Evolutionary conservation across 1,140 invertebrate species (phyloP).

Genomic region (Drosophila sturtevanti): DNA sequence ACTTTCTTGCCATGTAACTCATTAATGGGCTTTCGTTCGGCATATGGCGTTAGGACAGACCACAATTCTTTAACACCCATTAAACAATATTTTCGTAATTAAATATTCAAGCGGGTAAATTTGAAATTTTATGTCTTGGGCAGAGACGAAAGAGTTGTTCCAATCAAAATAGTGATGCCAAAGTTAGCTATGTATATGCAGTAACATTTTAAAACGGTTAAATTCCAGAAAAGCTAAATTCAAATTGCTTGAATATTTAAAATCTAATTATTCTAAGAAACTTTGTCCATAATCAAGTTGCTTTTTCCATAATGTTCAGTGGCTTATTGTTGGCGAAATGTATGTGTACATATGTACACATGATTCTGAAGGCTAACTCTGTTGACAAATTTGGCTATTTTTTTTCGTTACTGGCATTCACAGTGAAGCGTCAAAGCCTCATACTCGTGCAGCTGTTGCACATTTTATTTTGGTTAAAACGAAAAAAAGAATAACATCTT

Average conservation of each 20-base stretch:
- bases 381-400: not conserved
- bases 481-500: constrained; percentile 6
- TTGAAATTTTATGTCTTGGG: not conserved
- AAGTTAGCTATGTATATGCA: not conserved
- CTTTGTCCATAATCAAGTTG: not conserved
- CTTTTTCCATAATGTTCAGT: not conserved
- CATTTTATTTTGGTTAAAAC: constrained; percentile 58
- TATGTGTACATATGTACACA: not conserved
- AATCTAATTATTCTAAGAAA: not conserved
- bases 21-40: constrained; percentile 88
- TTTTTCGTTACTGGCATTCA: constrained; percentile 18
- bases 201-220: not conserved
- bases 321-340: too few relatives aligned
- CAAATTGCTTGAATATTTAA: not conserved
- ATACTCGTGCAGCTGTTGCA: constrained; percentile 40
- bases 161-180: not conserved
- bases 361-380: not conserved
- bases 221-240: not conserved
- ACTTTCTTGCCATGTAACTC: constrained; percentile 89
- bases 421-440: constrained; percentile 13
- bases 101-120: constrained; percentile 5
- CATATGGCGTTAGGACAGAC: constrained; percentile 88
- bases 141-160: not conserved
- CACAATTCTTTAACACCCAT: constrained; percentile 93
- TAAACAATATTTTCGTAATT: not conserved